Percentiles rank a stretch among this genome's conserved stretches.
Evolutionary conservation across 1,140 invertebrate genomes (phyloP).

Genomic region (Prorops nasuta): DNA sequence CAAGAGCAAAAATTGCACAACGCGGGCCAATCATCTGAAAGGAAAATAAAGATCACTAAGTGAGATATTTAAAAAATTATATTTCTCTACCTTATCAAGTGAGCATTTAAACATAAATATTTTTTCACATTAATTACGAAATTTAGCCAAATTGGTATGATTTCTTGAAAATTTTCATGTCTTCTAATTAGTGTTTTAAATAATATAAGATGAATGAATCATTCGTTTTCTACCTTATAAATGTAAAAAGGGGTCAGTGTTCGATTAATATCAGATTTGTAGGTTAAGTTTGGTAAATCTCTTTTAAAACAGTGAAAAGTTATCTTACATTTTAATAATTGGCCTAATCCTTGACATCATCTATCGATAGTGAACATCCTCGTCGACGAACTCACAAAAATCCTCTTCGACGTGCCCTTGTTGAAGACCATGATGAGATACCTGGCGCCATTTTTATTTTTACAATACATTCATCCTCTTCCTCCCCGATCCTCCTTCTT

Average conservation of each 20-base stretch:
- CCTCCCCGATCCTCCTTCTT: too few species aligned
- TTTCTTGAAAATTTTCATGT: not conserved
- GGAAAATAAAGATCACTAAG: not conserved
- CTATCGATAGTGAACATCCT: too few species aligned
- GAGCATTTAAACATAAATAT: not conserved
- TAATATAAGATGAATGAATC: not conserved
- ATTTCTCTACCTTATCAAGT: not conserved
- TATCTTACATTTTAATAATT: constrained; percentile 12
- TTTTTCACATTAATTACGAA: not conserved
- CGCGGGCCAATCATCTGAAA: constrained; percentile 51
- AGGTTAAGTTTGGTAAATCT: not conserved
- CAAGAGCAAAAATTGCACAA: constrained; percentile 41
- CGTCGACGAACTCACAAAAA: too few species aligned
- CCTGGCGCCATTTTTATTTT: constrained; percentile 34
- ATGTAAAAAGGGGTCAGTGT: not conserved
- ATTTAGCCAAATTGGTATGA: not conserved
- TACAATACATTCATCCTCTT: too few species aligned
- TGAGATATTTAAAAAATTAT: not conserved
- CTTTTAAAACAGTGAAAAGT: not conserved
- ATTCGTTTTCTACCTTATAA: not conserved
- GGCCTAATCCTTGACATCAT: constrained; percentile 28
- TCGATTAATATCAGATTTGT: not conserved
- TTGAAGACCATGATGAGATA: too few species aligned
- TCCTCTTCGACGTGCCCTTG: too few species aligned
- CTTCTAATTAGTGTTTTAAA: not conserved